These are phyloP conservation scores for Papilio xuthus DNA, from an alignment of 1,140 invertebrate genomes.

Conservation along the genomic window DNA sequence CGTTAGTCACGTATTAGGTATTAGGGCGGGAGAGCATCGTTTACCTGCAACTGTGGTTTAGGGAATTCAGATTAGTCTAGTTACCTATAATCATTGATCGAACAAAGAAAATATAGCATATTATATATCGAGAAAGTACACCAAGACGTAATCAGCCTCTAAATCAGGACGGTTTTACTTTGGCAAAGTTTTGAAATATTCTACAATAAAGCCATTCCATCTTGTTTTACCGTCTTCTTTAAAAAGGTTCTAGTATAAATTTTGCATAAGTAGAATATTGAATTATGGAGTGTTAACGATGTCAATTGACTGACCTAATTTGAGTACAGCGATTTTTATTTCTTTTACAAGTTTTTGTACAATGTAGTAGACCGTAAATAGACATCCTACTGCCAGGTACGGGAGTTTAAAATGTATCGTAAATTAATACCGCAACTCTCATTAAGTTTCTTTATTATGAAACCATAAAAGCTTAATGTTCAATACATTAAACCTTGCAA, in stretches of 20 bases:
- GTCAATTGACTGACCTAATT: too few relatives aligned
- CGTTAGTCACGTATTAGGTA: conserved; percentile 21
- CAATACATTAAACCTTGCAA: conserved; percentile 16
- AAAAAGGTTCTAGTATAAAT: too few relatives aligned
- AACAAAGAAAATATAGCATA: neutral
- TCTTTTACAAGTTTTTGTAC: neutral
- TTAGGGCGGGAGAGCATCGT: neutral
- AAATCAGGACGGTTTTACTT: too few relatives aligned
- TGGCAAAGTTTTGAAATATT: too few relatives aligned
- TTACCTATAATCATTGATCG: neutral
- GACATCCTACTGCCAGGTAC: neutral
- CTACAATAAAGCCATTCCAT: too few relatives aligned
- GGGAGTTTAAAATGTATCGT: neutral
- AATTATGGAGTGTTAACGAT: neutral
- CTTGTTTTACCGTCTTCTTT: too few relatives aligned
- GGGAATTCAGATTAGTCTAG: conserved; percentile 10
- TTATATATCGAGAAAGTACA: neutral
- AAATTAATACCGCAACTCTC: conserved; percentile 7
- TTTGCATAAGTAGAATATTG: too few relatives aligned
- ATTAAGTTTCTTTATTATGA: conserved; percentile 24
- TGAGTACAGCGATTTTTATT: neutral
- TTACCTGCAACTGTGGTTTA: conserved; percentile 18
- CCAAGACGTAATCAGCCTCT: neutral
- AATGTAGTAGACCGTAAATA: neutral
- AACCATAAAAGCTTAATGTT: conserved; percentile 19